Base-by-base conservation (phyloP, 2,113 vertebrate species). In the Saguinus imperator region DNA sequence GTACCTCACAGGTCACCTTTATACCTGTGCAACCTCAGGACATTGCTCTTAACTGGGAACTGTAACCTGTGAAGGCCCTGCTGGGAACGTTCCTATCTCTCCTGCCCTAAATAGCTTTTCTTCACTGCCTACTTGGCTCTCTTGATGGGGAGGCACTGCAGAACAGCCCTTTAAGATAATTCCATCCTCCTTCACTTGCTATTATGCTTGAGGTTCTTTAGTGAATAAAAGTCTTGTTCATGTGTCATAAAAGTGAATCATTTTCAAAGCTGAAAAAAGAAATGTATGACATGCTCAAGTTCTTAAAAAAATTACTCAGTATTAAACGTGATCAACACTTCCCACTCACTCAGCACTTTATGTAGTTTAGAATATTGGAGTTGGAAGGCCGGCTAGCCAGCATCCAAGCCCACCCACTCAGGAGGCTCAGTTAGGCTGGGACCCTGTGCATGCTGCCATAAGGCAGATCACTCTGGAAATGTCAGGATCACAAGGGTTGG, bases 171-270 rank as follows among this genome's bases (percentile, higher is more conserved):
- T n/a, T 25, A 85, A 76, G 84, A 80, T 6, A 83, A 76, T 50
- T 8, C 50, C 57, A n/a, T 29, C n/a, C n/a, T 81, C 68, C 72
- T 77, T 23, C 23, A 18, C 43, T 50, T 84, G 86, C 57, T 79
- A 5, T 40, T 58, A 35, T 10, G 14, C 40, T 81, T 84, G n/a
- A 37, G 58, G 48, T 79, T 76, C 57, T 95, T 92, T 21, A 43
- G 95, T 55, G 84, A 94, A 77, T 82, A 96, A 92, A 82, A 77
- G 55, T 40, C 73, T 68, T 92, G 23, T 52, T 91, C 89, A 3
- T 43, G 37, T 94, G 48, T 57, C 92, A 89, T 88, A 40, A 70
- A 89, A 94, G 45, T 70, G 89, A 97, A 76, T 97, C 93, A 93
- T 81, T 87, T 95, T 40, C 58, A 94, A 94, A 89, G 66, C 88